Conservation (phyloP, 2,113 vertebrate genomes). For the Sapayoa aenigma region DNA sequence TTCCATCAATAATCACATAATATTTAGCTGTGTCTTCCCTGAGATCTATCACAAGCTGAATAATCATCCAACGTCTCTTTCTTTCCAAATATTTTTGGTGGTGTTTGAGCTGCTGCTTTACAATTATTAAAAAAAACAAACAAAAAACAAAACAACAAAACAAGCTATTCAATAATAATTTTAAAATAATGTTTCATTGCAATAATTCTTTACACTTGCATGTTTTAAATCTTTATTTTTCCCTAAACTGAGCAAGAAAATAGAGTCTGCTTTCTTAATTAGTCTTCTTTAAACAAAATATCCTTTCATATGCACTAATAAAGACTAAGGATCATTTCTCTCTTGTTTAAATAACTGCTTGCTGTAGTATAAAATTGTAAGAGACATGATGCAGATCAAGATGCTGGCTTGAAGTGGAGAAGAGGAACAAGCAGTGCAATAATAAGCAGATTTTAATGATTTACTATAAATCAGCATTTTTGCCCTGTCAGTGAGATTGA, state of each 20-base stretch:
- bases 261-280: conserved; percentile 80
- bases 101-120: conserved; percentile 14
- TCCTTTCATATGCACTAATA: conserved; percentile 80
- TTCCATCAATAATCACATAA: background rate
- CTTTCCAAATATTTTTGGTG: conserved; percentile 37
- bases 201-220: conserved; percentile 68
- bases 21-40: background rate
- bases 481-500: conserved; percentile 91
- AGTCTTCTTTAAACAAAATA: conserved; percentile 83
- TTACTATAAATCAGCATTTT: conserved; percentile 94
- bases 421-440: conserved; percentile 81
- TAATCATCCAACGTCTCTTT: background rate
- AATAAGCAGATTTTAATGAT: conserved; percentile 95
- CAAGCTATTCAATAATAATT: conserved; percentile 49
- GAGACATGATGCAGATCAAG: conserved; percentile 81
- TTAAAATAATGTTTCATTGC: conserved; percentile 53
- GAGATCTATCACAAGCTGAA: background rate
- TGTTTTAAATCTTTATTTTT: conserved; percentile 73
- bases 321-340: conserved; percentile 78
- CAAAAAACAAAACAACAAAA: background rate
- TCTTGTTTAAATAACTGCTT: conserved; percentile 83
- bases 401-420: conserved; percentile 78
- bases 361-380: conserved; percentile 82
- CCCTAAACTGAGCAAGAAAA: conserved; percentile 70
- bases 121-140: background rate